Conservation (phyloP, 2,113 vertebrate genomes). For the Zingel zingel region DNA sequence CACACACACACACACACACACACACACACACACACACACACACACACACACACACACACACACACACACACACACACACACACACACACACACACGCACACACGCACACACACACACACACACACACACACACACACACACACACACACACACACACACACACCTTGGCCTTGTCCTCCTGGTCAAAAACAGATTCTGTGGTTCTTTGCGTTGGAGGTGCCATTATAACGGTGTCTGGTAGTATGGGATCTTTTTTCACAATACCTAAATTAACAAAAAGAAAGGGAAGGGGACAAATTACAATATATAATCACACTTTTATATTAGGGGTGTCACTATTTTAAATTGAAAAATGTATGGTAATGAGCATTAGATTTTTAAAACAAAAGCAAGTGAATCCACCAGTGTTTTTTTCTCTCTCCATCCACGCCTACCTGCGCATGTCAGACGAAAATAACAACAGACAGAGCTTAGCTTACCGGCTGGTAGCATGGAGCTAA, state of each 20-base stretch:
- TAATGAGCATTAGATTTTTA: no score
- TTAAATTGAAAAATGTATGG: no score
- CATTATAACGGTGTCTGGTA: constrained; percentile 86
- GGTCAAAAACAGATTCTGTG: constrained; percentile 90
- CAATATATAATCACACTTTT: not conserved
- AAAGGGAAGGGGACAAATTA: not conserved
- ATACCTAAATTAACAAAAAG: constrained; percentile 81
- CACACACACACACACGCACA: constrained; percentile 70
- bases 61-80: not conserved
- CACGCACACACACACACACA: no score
- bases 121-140: constrained; percentile 11
- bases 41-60: constrained; percentile 63
- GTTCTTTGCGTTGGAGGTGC: constrained; percentile 89
- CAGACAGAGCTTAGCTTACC: no score
- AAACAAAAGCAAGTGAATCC: no score
- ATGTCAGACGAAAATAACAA: no score
- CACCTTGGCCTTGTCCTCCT: constrained; percentile 93
- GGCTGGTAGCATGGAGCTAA: no score
- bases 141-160: constrained; percentile 65
- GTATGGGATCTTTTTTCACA: constrained; percentile 90
- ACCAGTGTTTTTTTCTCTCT: no score
- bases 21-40: constrained; percentile 65
- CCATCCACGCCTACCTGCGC: no score
- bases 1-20: constrained; percentile 65
- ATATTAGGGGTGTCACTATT: no score